Base-by-base conservation (phyloP, 30 jellyfish, hydroid and myxozoan genomes). In the Pseudorhiza aurosa region DNA sequence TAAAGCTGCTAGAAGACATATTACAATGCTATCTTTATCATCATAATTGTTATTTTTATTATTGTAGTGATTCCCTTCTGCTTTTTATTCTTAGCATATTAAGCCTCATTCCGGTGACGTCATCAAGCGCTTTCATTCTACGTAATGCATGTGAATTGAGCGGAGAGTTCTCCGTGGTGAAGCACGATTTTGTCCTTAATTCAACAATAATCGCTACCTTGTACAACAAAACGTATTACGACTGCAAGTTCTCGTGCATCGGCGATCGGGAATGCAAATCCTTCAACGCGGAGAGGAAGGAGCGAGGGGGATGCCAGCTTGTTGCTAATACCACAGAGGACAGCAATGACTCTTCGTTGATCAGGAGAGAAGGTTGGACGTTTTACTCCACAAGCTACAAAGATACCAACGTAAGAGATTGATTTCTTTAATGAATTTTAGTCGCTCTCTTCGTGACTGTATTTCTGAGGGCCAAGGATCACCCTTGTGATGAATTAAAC, bases 141-240 rank as follows among this genome's bases (percentile, higher is more conserved):
- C 82, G 82, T 42, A 68, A 68, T 28, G 68, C 53, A 32, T 68
- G 82, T 30, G 65, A 68, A 42, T 44, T 5, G 53, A 32, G 57
- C 28, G 82, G 65, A 18, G 57, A 39, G 12, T 68, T 68, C 40
- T 37, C 67, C 25, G 68, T 68, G 46, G 65, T 27, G 17, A 39
- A 19, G 26, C 28, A 43, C 22, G 59, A 44, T 9, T 40, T 37
- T 14, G 31, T 68, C 15, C 67, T 68, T 29, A 24, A 24, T 1
- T 44, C 46, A 19, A 17, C 62, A 22, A 25, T 42, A n/a, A 19
- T 68, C 10, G 32, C 32, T 18, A 68, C 39, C 26, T 7, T 68
- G 45, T 50, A 14, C 10, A 19, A 37, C 6, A 42, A 40, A 42
- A 17, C 60, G 10, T 43, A 37, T 18, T 15, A n/a, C 8, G 31